Conservation (phyloP, 2,113 vertebrate species). For the Gobius niger region DNA sequence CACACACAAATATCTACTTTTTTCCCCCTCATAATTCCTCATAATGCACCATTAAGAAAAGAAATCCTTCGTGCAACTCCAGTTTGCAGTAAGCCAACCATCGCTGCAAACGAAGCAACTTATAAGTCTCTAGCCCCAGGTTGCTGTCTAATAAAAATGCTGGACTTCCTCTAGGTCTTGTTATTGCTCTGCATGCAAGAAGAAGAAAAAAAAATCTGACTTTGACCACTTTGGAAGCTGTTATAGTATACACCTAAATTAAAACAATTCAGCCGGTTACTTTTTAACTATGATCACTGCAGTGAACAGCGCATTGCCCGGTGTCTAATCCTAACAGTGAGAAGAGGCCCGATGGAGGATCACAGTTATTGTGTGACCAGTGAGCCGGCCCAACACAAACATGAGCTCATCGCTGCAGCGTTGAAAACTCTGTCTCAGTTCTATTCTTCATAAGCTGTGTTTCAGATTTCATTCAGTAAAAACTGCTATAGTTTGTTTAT, state of each 20-base stretch:
- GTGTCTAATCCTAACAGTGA: slow-evolving; percentile 38
- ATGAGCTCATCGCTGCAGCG: slow-evolving; percentile 33
- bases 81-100: background rate
- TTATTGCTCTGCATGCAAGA: background rate
- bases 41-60: background rate
- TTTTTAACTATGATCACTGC: slow-evolving; percentile 9
- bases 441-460: too few relatives aligned
- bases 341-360: slow-evolving; percentile 40
- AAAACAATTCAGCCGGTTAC: slow-evolving; percentile 1
- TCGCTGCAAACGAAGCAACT: background rate
- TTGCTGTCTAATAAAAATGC: background rate
- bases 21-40: too few relatives aligned
- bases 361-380: slow-evolving; percentile 38
- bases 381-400: slow-evolving; percentile 28
- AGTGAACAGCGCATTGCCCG: slow-evolving; percentile 36
- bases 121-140: background rate
- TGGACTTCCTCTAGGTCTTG: background rate
- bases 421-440: slow-evolving; percentile 2
- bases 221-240: too few relatives aligned
- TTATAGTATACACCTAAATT: background rate
- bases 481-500: too few relatives aligned
- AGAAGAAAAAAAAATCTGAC: background rate
- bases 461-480: too few relatives aligned
- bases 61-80: background rate
- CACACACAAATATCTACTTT: too few relatives aligned